Conservation (phyloP, 2,888 invertebrate species). For the Dynastes hyllus region DNA sequence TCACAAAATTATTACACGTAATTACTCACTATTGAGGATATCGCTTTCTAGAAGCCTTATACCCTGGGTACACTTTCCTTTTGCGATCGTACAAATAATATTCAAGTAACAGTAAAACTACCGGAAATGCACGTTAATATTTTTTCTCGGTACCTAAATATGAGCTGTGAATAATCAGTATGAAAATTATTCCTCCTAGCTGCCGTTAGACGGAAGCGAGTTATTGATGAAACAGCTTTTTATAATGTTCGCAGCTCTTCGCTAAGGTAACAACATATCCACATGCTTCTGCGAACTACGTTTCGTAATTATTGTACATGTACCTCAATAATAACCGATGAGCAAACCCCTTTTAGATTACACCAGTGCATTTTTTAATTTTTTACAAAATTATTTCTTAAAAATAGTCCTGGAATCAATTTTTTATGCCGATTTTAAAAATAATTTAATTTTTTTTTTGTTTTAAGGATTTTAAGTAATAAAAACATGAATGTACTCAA, state of each 20-base stretch:
- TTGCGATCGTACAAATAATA: conserved; percentile 6
- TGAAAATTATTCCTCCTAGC: conserved; percentile 21
- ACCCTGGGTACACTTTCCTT: not conserved
- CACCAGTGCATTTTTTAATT: too few species aligned
- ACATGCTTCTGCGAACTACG: not conserved
- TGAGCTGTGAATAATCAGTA: conserved; percentile 35
- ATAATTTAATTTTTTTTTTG: too few species aligned
- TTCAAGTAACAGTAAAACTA: conserved; percentile 17
- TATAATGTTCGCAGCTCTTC: conserved; percentile 9
- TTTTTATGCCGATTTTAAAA: too few species aligned
- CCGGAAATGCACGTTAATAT: conserved; percentile 16
- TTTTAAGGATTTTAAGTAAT: too few species aligned
- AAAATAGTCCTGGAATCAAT: too few species aligned
- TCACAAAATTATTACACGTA: not conserved
- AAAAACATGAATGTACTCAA: too few species aligned
- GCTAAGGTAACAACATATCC: not conserved
- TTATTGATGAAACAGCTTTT: conserved; percentile 36
- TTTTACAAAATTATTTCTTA: too few species aligned
- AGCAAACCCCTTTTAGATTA: too few species aligned
- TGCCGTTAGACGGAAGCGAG: conserved; percentile 29
- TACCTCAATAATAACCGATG: too few species aligned
- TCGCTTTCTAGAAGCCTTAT: not conserved
- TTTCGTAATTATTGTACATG: not conserved
- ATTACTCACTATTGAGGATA: not conserved
- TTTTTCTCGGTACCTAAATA: conserved; percentile 22